Evolutionary conservation across 2,888 invertebrate genomes (phyloP), one percentile per base, ranked within the genome.

Genomic region (Hydriomena furcata): DNA sequence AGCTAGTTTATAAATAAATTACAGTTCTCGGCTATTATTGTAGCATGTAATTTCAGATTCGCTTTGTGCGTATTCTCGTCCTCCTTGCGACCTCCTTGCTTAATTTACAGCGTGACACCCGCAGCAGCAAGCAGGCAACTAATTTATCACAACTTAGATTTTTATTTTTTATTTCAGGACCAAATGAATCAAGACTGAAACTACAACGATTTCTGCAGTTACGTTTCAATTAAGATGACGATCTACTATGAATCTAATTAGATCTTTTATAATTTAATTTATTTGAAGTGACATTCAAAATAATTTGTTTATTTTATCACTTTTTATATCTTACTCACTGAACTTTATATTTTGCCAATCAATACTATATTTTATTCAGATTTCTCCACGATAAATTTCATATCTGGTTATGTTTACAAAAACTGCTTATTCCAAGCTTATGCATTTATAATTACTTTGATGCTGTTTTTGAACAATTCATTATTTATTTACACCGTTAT

Each of bases 111-210:
- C n/a, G n/a, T n/a, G n/a, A n/a, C n/a, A n/a, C n/a, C n/a, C n/a
- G n/a, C n/a, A n/a, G n/a, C n/a, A n/a, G n/a, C n/a, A n/a, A n/a
- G n/a, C n/a, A 17, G 17, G 4, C 4, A 17, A 17, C 4, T 3
- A 17, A 2, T 3, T 2, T 17, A 17, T 17, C 17, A 17, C 17
- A 17, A 3, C 17, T 3, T 3, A 2, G 17, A 17, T 17, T 17
- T 17, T 17, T 4, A 17, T 17, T 23, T 28, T 21, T 4, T 32
- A 13, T 81, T 79, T 27, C 78, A 85, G 84, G 79, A 81, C 74
- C 75, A 78, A 78, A 79, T 73, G 63, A 73, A 64, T 65, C 74
- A 85, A 87, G 85, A 85, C 87, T 87, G 87, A 85, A 79, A 73
- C 73, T 69, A 72, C 82, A 80, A 82, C 79, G 79, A 85, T 79